phyloP scores from a whole-genome alignment of 2,113 vertebrate genomes.

The Neofelis nebulosa region DNA sequence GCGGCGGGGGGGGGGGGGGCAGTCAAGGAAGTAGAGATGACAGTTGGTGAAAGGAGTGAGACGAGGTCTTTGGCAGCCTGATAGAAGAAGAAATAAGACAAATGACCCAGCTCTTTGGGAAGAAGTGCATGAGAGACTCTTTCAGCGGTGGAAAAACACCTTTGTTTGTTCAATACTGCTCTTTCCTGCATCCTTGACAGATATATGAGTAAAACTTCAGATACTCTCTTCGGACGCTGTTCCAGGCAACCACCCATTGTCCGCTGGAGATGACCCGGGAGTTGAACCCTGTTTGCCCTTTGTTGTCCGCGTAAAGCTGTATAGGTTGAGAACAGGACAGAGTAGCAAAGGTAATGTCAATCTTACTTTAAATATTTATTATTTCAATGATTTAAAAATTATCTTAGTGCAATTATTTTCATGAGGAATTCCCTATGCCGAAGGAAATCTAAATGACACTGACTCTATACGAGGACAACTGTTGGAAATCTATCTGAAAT shows the following conservation, averaged over 20 bases:
- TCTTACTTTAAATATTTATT: neutral
- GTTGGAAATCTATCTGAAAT: neutral
- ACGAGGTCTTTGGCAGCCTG: neutral
- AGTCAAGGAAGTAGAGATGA: neutral
- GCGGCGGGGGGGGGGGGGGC: no score
- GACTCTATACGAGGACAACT: neutral
- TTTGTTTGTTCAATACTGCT: neutral
- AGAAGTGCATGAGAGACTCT: neutral
- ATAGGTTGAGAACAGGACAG: neutral
- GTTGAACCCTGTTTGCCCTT: fast-evolving
- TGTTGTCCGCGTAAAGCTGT: neutral
- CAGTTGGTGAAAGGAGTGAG: neutral
- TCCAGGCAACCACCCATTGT: neutral
- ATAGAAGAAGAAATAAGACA: neutral
- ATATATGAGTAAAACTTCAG: neutral
- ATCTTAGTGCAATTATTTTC: neutral
- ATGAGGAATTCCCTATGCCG: neutral
- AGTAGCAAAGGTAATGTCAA: neutral
- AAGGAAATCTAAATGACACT: neutral
- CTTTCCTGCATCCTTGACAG: neutral
- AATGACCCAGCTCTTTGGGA: neutral
- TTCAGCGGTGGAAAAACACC: neutral
- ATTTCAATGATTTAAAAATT: neutral
- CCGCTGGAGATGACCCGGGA: fast-evolving
- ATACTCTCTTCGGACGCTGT: neutral